Conservation (phyloP, 2,797 vertebrate species). For the Amazonetta brasiliensis region DNA sequence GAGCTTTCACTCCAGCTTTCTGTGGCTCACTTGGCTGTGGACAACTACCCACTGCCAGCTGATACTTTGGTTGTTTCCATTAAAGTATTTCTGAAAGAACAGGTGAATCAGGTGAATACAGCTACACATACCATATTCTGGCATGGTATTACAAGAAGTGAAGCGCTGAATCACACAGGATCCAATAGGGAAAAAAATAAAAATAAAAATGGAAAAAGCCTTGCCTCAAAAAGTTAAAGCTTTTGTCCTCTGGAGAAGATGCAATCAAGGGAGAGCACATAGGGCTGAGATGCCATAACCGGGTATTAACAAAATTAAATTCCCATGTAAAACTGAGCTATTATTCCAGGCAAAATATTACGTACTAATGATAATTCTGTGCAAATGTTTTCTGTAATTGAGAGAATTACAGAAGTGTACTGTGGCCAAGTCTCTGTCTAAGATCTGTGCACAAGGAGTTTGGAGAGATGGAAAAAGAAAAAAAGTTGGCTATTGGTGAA, state of each 20-base stretch:
- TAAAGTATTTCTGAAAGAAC: not conserved
- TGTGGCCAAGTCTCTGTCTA: not conserved
- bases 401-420: not conserved
- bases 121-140: not conserved
- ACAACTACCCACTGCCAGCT: not conserved
- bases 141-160: not conserved
- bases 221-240: not conserved
- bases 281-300: not conserved
- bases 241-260: not conserved
- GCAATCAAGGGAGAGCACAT: not conserved
- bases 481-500: not conserved
- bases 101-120: not conserved
- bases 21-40: not conserved
- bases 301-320: not conserved
- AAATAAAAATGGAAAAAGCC: rapidly evolving
- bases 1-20: not conserved
- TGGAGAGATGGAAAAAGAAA: not conserved
- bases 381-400: not conserved
- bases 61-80: not conserved
- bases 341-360: not conserved
- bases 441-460: not conserved
- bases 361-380: not conserved
- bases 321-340: not conserved
- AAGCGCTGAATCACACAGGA: not conserved
- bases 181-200: not conserved